Evolutionary conservation across 30 jellyfish, hydroid and myxozoan species (phyloP), one percentile per base, ranked within the genome.

Genomic region (Turritopsis rubra): DNA sequence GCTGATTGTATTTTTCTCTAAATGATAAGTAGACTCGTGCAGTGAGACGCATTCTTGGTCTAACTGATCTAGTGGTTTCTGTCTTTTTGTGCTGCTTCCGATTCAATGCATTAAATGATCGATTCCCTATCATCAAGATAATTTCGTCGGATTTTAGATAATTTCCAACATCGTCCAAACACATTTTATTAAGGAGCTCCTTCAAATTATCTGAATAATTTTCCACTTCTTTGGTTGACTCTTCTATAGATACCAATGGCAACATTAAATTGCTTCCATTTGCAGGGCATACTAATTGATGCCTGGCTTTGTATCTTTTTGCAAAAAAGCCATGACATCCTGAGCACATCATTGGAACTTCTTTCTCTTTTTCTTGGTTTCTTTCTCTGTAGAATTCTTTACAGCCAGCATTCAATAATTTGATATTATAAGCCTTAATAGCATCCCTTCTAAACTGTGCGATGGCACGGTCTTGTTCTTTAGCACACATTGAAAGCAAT

Each of bases 41-140:
- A 8, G 85, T 79, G n/a, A 79, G 26, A 17, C 85, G 85, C 81
- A 79, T 60, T 60, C 72, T 18, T 60, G 72, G 18, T 17, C 72
- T 17, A 18, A 60, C 72, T n/a, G 72, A 60, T 17, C n/a, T 60
- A 17, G 18, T 60, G n/a, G 72, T n/a, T 60, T 60, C 72, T 17
- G n/a, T n/a, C 18, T 17, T n/a, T n/a, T 60, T 60, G n/a, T 60
- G n/a, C n/a, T 60, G 18, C 72, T 60, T 60, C 72, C 72, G 72
- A 18, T 60, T 60, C 72, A 60, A 60, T 17, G 72, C 18, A 60
- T n/a, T 60, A 60, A 60, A 60, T 60, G 72, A 60, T n/a, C 72
- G n/a, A 60, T 60, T n/a, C n/a, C 72, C 72, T 17, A 60, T 60
- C 72, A 60, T 60, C 18, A 60, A n/a, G 18, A 60, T 60, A 17